Percentiles rank a stretch among this genome's conserved stretches.
These are phyloP conservation scores for Asteroscopus sphinx DNA, from an alignment of 2,888 invertebrate species.

Conservation along the genomic window DNA sequence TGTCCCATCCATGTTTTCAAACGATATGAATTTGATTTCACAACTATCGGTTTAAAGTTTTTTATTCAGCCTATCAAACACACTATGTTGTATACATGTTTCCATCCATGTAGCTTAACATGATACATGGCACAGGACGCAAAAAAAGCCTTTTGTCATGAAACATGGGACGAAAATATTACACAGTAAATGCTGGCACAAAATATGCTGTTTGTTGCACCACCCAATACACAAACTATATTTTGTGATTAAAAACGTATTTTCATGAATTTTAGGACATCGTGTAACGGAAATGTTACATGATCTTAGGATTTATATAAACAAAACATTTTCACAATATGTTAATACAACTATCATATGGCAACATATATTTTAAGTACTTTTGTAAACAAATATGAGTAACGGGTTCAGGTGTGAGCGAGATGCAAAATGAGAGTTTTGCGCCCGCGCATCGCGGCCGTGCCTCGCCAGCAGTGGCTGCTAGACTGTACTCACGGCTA, in stretches of 20 bases:
- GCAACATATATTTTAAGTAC: no score
- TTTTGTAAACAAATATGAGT: no score
- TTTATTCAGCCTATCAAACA: constrained; percentile 35
- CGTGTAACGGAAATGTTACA: no score
- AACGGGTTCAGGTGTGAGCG: no score
- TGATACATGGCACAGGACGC: constrained; percentile 35
- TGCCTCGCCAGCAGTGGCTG: no score
- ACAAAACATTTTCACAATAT: no score
- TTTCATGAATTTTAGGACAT: not conserved
- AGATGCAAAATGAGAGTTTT: no score
- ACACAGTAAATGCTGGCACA: constrained; percentile 20
- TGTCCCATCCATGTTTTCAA: constrained; percentile 9
- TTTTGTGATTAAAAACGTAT: constrained; percentile 20
- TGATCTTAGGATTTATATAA: no score
- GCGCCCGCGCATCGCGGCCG: no score
- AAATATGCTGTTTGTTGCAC: constrained; percentile 9
- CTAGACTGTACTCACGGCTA: no score
- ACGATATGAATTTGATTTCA: constrained; percentile 16
- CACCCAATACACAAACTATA: constrained; percentile 10
- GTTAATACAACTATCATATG: no score
- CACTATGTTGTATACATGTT: constrained; percentile 12
- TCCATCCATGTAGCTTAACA: constrained; percentile 12
- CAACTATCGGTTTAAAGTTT: constrained; percentile 5
- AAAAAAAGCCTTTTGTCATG: constrained; percentile 28
- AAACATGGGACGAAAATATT: constrained; percentile 46